A percentile compares a stretch with the other conserved stretches of the same genome.
phyloP scores from a whole-genome alignment of 2,888 invertebrate genomes.

The Mechanitis messenoides region DNA sequence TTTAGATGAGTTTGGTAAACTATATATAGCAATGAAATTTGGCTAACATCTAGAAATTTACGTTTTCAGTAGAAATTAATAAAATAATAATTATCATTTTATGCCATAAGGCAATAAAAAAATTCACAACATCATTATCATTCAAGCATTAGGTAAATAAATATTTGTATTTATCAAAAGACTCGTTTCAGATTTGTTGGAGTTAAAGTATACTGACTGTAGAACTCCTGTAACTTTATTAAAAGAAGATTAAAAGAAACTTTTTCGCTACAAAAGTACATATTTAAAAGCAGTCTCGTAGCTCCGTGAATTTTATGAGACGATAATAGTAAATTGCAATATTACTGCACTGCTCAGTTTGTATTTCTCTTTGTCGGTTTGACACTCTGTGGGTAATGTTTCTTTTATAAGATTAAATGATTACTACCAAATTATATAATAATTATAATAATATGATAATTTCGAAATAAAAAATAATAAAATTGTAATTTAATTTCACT shows the following conservation, averaged over 20 bases:
- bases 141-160: no score
- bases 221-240: conserved; percentile 54
- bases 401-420: conserved; percentile 6
- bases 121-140: no score
- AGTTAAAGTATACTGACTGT: conserved; percentile 43
- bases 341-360: conserved; percentile 31
- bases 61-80: no score
- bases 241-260: conserved; percentile 64
- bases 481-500: no score
- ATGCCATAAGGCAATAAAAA: no score
- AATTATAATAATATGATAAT: no score
- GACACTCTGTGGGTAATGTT: conserved; percentile 27
- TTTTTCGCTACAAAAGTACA: conserved; percentile 47
- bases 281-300: conserved; percentile 38
- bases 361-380: conserved; percentile 28
- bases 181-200: conserved; percentile 41
- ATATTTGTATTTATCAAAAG: conserved; percentile 13
- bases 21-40: no score
- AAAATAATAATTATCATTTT: no score
- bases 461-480: no score
- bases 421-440: no score
- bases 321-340: conserved; percentile 42
- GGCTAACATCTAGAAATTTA: no score
- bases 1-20: no score
- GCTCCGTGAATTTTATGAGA: conserved; percentile 42